Evolutionary conservation across 2,797 vertebrate species (phyloP).

Genomic region (Silurus aristotelis): DNA sequence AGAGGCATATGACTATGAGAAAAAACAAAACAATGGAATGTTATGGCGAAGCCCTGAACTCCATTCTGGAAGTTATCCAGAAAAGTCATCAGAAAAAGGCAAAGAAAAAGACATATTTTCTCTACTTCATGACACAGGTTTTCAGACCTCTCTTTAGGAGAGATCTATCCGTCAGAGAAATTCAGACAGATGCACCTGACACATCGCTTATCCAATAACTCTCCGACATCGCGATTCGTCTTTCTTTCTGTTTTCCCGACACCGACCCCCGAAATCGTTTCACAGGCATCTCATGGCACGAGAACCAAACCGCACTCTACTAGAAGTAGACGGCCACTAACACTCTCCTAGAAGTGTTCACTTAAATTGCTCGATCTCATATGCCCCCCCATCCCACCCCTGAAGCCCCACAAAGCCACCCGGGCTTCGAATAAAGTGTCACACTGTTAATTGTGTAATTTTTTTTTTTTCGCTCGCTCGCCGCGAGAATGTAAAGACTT

Average conservation of each 20-base stretch:
- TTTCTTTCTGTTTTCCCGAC: slow-evolving; percentile 34
- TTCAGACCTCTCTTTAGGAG: slow-evolving; percentile 29
- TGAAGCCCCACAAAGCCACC: too few species aligned
- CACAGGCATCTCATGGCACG: background rate
- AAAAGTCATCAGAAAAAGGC: background rate
- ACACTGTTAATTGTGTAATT: slow-evolving; percentile 34
- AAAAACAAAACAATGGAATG: background rate
- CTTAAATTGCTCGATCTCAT: background rate
- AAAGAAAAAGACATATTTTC: slow-evolving; percentile 34
- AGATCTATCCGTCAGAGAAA: slow-evolving; percentile 57
- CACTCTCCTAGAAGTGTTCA: too few species aligned
- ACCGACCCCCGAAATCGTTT: slow-evolving; percentile 45
- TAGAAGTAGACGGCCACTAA: background rate
- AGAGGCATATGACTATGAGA: background rate
- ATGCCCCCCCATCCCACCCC: too few species aligned
- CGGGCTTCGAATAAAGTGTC: slow-evolving; percentile 1
- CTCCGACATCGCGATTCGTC: slow-evolving; percentile 52
- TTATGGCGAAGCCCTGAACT: background rate
- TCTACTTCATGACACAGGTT: slow-evolving; percentile 34
- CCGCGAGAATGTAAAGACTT: slow-evolving; percentile 25
- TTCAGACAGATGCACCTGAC: slow-evolving; percentile 52
- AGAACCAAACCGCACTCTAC: background rate
- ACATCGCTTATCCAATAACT: slow-evolving; percentile 50
- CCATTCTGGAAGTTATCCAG: background rate
- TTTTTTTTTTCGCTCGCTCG: background rate